A percentile compares a stretch with the other conserved stretches of the same genome.
Conservation (phyloP, 2,888 invertebrate species). For the Onthophagus sagittarius region DNA sequence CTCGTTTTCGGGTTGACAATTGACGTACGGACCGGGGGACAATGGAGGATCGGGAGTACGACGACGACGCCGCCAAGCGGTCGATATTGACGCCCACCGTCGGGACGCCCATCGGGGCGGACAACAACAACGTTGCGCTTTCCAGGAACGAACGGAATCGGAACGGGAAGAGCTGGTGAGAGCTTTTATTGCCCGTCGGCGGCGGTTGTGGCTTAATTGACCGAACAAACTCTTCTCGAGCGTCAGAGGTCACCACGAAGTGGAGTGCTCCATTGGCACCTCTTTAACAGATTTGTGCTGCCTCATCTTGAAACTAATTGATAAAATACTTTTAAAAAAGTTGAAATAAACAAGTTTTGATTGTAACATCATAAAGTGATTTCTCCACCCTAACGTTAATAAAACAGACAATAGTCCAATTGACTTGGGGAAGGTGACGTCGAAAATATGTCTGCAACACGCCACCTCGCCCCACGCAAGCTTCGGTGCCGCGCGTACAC, state of each 20-base stretch:
- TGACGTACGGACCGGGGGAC: conserved; percentile 41
- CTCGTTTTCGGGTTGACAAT: conserved; percentile 47
- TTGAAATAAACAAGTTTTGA: no score
- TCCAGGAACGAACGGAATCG: background rate
- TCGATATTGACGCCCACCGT: background rate
- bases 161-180: background rate
- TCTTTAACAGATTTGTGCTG: background rate
- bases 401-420: conserved; percentile 8
- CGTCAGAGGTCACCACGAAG: background rate
- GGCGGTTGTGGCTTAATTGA: background rate
- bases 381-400: background rate
- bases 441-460: background rate
- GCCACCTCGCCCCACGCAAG: background rate
- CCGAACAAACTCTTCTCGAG: background rate
- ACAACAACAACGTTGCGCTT: background rate
- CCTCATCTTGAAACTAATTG: background rate
- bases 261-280: background rate
- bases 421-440: conserved; percentile 6
- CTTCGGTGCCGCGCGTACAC: conserved; percentile 4
- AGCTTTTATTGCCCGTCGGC: background rate
- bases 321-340: background rate
- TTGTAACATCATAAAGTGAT: background rate
- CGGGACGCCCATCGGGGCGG: background rate
- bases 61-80: background rate
- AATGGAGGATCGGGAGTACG: background rate